Conservation (phyloP, 2,888 invertebrate genomes). For the Dolichopus griseipennis region DNA sequence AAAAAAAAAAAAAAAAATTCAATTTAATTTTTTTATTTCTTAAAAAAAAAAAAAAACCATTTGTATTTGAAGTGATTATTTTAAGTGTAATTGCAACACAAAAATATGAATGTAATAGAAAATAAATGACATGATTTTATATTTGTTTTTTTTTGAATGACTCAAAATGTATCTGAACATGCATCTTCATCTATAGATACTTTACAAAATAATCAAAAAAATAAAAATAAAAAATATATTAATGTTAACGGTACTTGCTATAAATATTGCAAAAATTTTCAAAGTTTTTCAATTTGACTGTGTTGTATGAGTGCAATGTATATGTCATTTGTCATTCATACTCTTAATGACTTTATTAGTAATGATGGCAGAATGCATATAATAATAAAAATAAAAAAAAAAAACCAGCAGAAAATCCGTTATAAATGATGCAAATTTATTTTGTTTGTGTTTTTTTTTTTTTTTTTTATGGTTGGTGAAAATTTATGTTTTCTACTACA, state of each 20-base stretch:
- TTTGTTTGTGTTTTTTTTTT: neutral
- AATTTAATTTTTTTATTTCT: too few relatives aligned
- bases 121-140: neutral
- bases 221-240: neutral
- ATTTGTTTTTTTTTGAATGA: too few relatives aligned
- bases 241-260: neutral
- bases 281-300: neutral
- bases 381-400: too few relatives aligned
- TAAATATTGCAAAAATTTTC: neutral
- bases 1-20: too few relatives aligned
- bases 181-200: too few relatives aligned
- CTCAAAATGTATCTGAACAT: neutral
- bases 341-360: constrained; percentile 1
- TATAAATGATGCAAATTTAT: neutral
- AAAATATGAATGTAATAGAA: too few relatives aligned
- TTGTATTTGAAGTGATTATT: too few relatives aligned
- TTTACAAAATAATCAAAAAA: neutral
- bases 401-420: neutral
- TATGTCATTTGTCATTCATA: constrained; percentile 1
- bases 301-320: neutral
- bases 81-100: too few relatives aligned
- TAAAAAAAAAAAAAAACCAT: too few relatives aligned
- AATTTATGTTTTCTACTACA: neutral
- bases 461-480: neutral
- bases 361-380: neutral